Evolutionary conservation across 2,888 invertebrate species (phyloP), one percentile per base, ranked within the genome.

Genomic region (Zygothrica quintamaculata): DNA sequence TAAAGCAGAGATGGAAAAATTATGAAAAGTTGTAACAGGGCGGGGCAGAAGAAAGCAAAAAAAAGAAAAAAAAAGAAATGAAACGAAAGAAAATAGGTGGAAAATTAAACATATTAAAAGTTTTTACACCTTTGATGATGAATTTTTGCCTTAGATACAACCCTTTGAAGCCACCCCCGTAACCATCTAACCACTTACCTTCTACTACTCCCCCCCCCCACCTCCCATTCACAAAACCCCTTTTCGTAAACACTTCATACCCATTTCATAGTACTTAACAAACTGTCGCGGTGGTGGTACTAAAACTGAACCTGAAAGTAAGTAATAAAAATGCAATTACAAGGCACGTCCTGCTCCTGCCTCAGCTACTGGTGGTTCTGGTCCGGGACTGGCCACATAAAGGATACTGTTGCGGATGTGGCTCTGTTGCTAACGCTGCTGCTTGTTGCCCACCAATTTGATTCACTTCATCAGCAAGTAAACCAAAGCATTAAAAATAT

Each of bases 61-160:
- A 18, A 43, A 42, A 37, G 34, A n/a, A n/a, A n/a, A n/a, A n/a
- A n/a, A n/a, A n/a, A n/a, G 48, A 42, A 16, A 22, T 3, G 5
- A 22, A 22, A 5, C 18, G 12, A 12, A 34, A 31, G 57, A 74
- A 74, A 88, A 70, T 80, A 67, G 80, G 80, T 82, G 79, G 82
- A 74, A 88, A 85, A 88, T 88, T 88, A 88, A 88, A 87, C 77
- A 84, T 88, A 85, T 78, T 88, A 76, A 88, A 88, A 88, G 82
- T 87, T 88, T 87, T 88, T 85, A 82, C 89, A 88, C 89, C 88
- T 89, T 88, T 87, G 78, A 88, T 87, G 88, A 88, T 89, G 88
- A 77, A 79, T 87, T 87, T 77, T 85, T 52, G 57, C 52, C 44
- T 36, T 65, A 44, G 65, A 31, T 56, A 60, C 58, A 84, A 78